Conservation (phyloP, 2,888 invertebrate genomes). For the Ormyrus pomaceus region DNA sequence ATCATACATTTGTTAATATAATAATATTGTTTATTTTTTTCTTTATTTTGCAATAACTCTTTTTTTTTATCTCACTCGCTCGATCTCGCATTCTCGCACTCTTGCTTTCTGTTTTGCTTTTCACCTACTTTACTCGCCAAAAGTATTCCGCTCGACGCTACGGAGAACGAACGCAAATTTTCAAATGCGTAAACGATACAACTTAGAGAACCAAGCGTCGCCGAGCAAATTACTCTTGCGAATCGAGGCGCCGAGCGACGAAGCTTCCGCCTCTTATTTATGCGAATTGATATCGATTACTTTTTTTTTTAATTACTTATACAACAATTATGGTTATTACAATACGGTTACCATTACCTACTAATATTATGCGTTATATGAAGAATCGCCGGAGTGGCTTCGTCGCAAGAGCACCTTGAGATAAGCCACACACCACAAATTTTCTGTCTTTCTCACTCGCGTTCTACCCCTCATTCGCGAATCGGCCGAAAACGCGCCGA, state of each 20-base stretch:
- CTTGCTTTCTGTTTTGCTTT: background rate
- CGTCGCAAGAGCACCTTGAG: slow-evolving; percentile 31
- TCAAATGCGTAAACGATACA: no score
- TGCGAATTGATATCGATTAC: slow-evolving; percentile 9
- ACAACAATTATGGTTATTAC: slow-evolving; percentile 32
- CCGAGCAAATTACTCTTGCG: slow-evolving; percentile 13
- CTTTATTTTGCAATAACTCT: slow-evolving; percentile 38
- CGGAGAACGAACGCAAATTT: background rate
- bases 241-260: slow-evolving; percentile 24
- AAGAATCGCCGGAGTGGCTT: slow-evolving; percentile 10
- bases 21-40: slow-evolving; percentile 68
- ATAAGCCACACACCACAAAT: no score
- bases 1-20: slow-evolving; percentile 73
- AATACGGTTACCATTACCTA: slow-evolving; percentile 44
- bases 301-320: slow-evolving; percentile 25
- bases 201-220: background rate
- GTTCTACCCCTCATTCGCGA: background rate
- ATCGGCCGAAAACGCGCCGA: slow-evolving; percentile 40
- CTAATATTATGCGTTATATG: slow-evolving; percentile 41
- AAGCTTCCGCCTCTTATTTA: background rate
- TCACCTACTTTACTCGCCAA: no score
- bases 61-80: slow-evolving; percentile 9
- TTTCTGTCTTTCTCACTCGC: background rate
- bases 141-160: no score
- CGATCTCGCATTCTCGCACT: background rate